Evolutionary conservation across 2,113 vertebrate genomes (phyloP).

Genomic region (Gallinago media): DNA sequence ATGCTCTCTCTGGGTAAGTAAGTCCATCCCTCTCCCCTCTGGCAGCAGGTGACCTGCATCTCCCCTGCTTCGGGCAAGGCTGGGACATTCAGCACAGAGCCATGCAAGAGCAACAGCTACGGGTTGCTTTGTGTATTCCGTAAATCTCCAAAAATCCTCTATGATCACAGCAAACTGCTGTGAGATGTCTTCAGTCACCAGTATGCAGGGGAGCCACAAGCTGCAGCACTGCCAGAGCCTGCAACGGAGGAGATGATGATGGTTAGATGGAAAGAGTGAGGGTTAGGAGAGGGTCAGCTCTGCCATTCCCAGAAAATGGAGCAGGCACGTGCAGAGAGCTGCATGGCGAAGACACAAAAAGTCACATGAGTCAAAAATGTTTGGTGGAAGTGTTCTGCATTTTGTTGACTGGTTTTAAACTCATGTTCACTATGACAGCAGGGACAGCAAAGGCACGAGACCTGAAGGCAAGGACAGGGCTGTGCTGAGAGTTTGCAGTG

Average conservation of each 20-base stretch:
- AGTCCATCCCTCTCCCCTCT: neutral
- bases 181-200: neutral
- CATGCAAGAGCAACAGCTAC: neutral
- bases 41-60: neutral
- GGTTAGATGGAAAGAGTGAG: neutral
- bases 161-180: neutral
- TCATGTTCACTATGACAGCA: fast-evolving
- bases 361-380: neutral
- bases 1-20: neutral
- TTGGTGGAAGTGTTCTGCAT: neutral
- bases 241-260: neutral
- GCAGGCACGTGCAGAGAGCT: neutral
- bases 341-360: neutral
- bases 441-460: neutral
- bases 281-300: neutral
- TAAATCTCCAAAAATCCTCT: neutral
- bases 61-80: neutral
- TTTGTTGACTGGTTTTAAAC: neutral
- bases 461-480: neutral
- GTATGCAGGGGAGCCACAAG: neutral
- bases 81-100: neutral
- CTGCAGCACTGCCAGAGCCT: neutral
- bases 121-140: neutral
- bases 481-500: neutral
- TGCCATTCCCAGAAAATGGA: neutral